These are phyloP conservation scores for Cervus canadensis DNA, from an alignment of 2,113 vertebrate species.

Conservation along the genomic window DNA sequence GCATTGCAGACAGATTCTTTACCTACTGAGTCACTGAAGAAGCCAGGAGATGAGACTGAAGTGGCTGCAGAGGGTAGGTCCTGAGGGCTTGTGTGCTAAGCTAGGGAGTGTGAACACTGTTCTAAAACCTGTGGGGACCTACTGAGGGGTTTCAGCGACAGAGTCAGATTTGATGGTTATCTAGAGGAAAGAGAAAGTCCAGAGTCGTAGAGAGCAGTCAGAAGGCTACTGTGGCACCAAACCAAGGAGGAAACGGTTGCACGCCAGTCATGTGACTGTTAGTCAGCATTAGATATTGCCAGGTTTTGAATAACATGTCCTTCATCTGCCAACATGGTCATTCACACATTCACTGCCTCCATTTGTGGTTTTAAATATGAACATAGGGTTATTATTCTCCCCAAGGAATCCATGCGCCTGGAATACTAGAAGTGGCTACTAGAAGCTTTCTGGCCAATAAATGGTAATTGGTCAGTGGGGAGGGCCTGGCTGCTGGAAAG, in stretches of 20 bases:
- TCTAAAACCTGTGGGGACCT: background rate
- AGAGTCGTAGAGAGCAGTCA: background rate
- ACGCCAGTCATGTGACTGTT: background rate
- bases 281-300: background rate
- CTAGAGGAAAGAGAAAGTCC: background rate
- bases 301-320: background rate
- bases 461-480: background rate
- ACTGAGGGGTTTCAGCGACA: background rate
- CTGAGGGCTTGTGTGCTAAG: background rate
- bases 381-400: background rate
- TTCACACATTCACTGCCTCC: background rate
- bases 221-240: rapidly evolving
- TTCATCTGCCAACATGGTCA: background rate
- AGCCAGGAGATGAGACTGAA: background rate
- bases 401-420: background rate
- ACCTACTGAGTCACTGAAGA: background rate
- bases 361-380: background rate
- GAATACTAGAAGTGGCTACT: background rate
- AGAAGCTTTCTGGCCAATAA: background rate
- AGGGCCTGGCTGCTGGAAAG: background rate
- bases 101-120: background rate
- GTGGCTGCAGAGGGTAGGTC: too few relatives aligned
- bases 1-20: background rate
- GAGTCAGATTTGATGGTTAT: background rate
- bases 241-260: background rate